Conservation (phyloP, 2,113 vertebrate genomes). For the Apaloderma vittatum region DNA sequence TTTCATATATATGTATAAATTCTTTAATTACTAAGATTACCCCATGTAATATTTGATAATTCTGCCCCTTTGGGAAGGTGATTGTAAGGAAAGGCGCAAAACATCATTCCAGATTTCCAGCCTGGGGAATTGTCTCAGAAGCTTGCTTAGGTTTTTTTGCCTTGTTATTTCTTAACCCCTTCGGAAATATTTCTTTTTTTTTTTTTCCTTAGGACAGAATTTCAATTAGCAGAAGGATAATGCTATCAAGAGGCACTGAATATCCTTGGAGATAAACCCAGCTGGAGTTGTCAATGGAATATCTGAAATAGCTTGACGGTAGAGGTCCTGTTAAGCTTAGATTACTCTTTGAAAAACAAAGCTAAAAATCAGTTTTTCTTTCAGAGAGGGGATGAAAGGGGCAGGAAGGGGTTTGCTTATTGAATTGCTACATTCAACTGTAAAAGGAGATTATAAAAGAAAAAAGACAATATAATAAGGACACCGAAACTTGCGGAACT, state of each 20-base stretch:
- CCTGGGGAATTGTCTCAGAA: neutral
- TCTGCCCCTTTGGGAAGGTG: neutral
- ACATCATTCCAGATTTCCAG: neutral
- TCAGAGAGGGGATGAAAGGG: neutral
- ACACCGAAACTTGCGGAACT: neutral
- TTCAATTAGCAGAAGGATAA: constrained; percentile 52
- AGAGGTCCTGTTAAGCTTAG: neutral
- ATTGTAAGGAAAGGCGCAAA: neutral
- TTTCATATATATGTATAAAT: neutral
- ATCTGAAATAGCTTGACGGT: constrained; percentile 2
- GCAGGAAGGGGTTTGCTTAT: neutral
- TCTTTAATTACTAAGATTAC: neutral
- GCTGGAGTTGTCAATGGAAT: constrained; percentile 12
- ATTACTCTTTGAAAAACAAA: neutral
- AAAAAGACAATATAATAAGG: neutral
- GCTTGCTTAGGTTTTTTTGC: neutral
- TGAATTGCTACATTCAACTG: neutral
- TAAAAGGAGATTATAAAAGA: neutral
- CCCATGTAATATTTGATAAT: neutral
- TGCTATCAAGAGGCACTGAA: neutral
- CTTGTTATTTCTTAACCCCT: neutral
- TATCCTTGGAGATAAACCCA: constrained; percentile 20
- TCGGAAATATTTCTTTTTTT: neutral
- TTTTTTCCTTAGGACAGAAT: constrained; percentile 16
- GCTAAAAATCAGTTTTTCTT: neutral